These are phyloP conservation scores for Lemur catta DNA, from an alignment of 2,797 vertebrate species.

Conservation along the genomic window DNA sequence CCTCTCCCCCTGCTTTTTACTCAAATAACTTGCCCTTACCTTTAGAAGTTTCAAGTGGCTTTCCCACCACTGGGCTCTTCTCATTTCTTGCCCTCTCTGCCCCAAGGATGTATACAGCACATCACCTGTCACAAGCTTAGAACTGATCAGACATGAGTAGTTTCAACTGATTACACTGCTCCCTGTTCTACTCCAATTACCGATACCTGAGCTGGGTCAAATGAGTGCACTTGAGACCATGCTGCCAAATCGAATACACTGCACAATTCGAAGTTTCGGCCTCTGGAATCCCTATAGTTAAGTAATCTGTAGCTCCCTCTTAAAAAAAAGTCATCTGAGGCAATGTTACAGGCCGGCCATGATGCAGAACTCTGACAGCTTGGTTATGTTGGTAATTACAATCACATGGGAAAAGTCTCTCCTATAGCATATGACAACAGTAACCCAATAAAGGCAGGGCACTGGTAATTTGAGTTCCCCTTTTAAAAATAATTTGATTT, in stretches of 20 bases:
- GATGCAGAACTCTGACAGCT: neutral
- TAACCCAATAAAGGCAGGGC: neutral
- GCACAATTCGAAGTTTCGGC: neutral
- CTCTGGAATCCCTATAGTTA: neutral
- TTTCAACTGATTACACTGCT: neutral
- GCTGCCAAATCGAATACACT: neutral
- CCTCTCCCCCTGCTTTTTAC: accelerated
- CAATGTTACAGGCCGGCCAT: neutral
- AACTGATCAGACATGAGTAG: neutral
- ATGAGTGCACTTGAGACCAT: neutral
- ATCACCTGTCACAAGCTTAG: neutral
- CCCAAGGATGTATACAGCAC: neutral
- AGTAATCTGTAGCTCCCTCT: neutral
- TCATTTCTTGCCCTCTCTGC: neutral
- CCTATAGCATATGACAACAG: neutral
- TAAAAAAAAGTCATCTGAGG: neutral
- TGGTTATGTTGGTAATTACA: neutral
- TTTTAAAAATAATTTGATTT: neutral
- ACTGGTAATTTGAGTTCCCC: neutral
- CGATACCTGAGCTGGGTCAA: neutral
- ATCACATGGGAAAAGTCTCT: neutral
- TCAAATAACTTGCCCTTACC: neutral
- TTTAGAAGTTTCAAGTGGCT: neutral
- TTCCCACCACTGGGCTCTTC: neutral
- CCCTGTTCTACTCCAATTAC: neutral